Base-by-base conservation (phyloP, 2,113 vertebrate genomes). In the Tetrao urogallus region DNA sequence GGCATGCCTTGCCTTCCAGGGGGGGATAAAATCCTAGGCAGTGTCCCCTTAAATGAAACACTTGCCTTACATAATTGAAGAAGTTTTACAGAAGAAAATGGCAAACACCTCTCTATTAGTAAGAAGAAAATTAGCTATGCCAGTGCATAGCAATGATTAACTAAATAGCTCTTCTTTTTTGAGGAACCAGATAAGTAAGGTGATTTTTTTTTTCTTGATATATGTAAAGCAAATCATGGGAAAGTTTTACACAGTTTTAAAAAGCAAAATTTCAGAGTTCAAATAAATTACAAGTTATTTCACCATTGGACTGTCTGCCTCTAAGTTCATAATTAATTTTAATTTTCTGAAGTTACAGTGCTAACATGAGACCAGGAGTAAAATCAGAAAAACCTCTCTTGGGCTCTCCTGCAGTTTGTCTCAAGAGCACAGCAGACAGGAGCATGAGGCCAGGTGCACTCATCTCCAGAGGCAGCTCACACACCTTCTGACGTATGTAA, bases 21-120 rank as follows among this genome's bases (percentile, higher is more conserved):
- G 57, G 58, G 88, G 64, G 83, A 84, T 58, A 70, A 94, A 94
- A 92, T 90, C 92, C 84, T 79, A 86, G 84, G 82, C 57, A 93
- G 83, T 11, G 1, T 82, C 66, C 63, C 78, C 40, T 65, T 85
- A 76, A 95, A 92, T 79, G 85, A 90, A 78, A 71, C 11, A 9
- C 36, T 75, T 89, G 66, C 1, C 0, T 88, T 93, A 77, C 13
- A 57, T 64, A 88, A 93, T 38, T 89, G 74, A 88, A 73, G 58
- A 40, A 66, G n/a, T 82, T 90, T 94, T 94, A 92, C 75, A 32
- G 45, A 34, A n/a, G 30, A 79, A 74, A 93, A 92, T 40, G 8
- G 38, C 65, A 90, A 92, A 95, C 92, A 72, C 54, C 42, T 58
- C 78, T 42, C 81, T 69, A 52, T 54, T 54, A 58, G 84, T 79